Evolutionary conservation across 1,140 invertebrate genomes (phyloP).

Genomic region (Trachymyrmex septentrionalis): DNA sequence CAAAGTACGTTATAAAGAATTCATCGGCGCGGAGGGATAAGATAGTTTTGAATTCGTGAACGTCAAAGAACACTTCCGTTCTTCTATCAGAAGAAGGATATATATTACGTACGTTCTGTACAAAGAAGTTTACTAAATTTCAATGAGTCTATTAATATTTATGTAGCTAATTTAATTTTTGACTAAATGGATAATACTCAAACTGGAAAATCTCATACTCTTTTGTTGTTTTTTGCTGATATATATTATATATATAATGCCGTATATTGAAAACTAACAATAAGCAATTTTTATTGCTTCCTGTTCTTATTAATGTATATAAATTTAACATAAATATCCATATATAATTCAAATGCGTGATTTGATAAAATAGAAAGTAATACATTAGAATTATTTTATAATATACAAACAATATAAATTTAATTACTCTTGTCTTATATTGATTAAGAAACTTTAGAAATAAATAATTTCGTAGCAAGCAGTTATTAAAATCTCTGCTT

Average conservation of each 20-base stretch:
- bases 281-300: conserved; percentile 3
- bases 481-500: not conserved
- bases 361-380: conserved; percentile 5
- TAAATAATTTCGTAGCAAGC: not conserved
- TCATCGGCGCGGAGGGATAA: conserved; percentile 21
- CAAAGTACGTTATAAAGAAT: conserved; percentile 46
- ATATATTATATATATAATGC: not conserved
- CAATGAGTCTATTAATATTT: conserved; percentile 11
- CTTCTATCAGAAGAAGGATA: not conserved
- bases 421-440: not conserved
- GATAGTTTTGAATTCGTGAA: conserved; percentile 6
- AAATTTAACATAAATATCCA: not conserved
- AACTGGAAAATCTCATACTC: not conserved
- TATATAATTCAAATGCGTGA: not conserved
- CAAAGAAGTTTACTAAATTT: too few relatives aligned
- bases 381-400: not conserved
- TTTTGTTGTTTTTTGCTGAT: not conserved
- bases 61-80: conserved; percentile 7
- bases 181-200: not conserved
- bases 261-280: not conserved
- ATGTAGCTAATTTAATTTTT: conserved; percentile 8
- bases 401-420: not conserved
- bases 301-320: not conserved
- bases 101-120: not conserved
- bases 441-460: conserved; percentile 5